Base-by-base conservation (phyloP, 2,113 vertebrate genomes). In the Girardinichthys multiradiatus region DNA sequence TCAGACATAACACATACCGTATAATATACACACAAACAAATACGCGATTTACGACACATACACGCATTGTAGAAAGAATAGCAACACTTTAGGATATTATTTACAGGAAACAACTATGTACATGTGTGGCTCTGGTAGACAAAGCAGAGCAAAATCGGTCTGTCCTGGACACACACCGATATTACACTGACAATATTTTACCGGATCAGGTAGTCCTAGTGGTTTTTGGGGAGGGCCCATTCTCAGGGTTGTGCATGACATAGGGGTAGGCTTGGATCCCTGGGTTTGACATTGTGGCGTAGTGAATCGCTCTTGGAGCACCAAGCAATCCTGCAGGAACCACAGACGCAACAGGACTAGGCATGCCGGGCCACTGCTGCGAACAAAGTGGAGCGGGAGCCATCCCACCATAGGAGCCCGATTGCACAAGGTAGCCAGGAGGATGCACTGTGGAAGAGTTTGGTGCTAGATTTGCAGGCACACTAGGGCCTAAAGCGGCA, bases 361-460 rank as follows among this genome's bases (percentile, higher is more conserved):
- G 88, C 73, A 88, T 60, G 29, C 91, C 88, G 0, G 92, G 76
- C 96, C 97, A 97, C 60, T 86, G 94, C 63, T 88, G 84, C 24
- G 93, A 87, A n/a, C 94, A 95, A 64, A 91, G n/a, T 0, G 96
- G 87, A 1, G 85, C 51, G 0, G 94, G 93, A 79, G 94, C 85
- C 65, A 93, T 86, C 27, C 94, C 91, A 68, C 94, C 70, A 4
- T 93, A 95, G 35, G 77, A 95, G 78, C 93, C 92, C 1, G 93
- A 81, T n/a, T 95, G 92, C 76, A 91, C 87, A 70, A 85, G 58
- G 29, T 83, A 95, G 4, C 95, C 90, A 0, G 91, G 76, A 77
- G 91, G 86, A 9, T 92, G 30, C 77, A 89, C 77, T 2, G 94
- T 60, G 12, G 90, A 89, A 26, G 90, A 74, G 74, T 90, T 82